A percentile compares a stretch with the other conserved stretches of the same genome.
These are phyloP conservation scores for Ptiloglossa arizonensis DNA, from an alignment of 1,140 invertebrate genomes.

Conservation along the genomic window DNA sequence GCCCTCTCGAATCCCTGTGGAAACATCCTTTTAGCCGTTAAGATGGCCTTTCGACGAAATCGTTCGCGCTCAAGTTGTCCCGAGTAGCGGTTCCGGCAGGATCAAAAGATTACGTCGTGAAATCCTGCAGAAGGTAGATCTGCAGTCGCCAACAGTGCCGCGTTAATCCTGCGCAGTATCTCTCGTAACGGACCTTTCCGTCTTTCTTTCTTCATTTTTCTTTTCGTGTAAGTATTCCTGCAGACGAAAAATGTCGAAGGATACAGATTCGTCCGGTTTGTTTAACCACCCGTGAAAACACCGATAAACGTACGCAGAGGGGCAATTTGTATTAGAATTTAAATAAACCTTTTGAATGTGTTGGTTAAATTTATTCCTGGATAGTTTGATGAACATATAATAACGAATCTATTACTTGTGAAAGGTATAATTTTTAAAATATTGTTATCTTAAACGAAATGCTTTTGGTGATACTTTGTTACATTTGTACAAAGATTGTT, in stretches of 20 bases:
- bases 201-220: not conserved
- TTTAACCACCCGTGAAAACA: not conserved
- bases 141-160: not conserved
- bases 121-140: slow-evolving; percentile 28
- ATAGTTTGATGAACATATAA: too few relatives aligned
- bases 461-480: too few relatives aligned
- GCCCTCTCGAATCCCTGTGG: not conserved
- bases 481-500: too few relatives aligned
- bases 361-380: too few relatives aligned
- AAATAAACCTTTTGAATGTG: too few relatives aligned
- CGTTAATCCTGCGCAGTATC: slow-evolving; percentile 22
- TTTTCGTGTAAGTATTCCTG: not conserved
- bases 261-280: not conserved
- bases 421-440: too few relatives aligned
- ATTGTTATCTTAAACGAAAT: too few relatives aligned
- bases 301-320: too few relatives aligned
- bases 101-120: slow-evolving; percentile 39
- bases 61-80: not conserved
- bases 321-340: too few relatives aligned
- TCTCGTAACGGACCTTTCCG: slow-evolving; percentile 8
- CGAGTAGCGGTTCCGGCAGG: slow-evolving; percentile 19
- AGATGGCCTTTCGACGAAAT: slow-evolving; percentile 20
- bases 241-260: not conserved
- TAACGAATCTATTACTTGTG: too few relatives aligned
- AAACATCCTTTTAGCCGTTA: slow-evolving; percentile 2